Evolutionary conservation across 1,140 invertebrate genomes (phyloP).

Genomic region (Drosophila kohkoa): DNA sequence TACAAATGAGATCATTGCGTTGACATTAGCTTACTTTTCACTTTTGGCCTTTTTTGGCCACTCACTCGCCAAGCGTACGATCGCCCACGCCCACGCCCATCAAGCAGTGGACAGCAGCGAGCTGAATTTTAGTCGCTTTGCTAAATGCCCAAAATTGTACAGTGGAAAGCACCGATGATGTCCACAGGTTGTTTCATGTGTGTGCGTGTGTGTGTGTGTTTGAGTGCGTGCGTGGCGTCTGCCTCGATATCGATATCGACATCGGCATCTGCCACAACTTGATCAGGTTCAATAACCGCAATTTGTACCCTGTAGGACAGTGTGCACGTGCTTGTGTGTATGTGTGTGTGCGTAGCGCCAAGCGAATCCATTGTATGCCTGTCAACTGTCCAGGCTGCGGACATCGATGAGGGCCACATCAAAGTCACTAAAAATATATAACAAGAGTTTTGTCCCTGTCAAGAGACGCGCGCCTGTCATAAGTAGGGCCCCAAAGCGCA

Average conservation of each 20-base stretch:
- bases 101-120: neutral
- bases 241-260: slow-evolving; percentile 30
- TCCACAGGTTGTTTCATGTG: slow-evolving; percentile 52
- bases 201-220: neutral
- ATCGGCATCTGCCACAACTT: slow-evolving; percentile 28
- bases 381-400: slow-evolving; percentile 71
- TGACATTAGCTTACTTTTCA: slow-evolving; percentile 81
- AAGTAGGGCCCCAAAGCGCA: slow-evolving; percentile 58
- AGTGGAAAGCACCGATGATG: slow-evolving; percentile 47
- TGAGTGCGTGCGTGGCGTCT: slow-evolving; percentile 16
- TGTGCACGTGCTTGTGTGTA: neutral
- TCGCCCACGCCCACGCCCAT: slow-evolving; percentile 42
- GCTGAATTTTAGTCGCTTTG: slow-evolving; percentile 23
- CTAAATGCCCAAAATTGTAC: slow-evolving; percentile 76
- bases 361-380: slow-evolving; percentile 74
- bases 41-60: slow-evolving; percentile 70
- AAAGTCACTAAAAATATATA: slow-evolving; percentile 77
- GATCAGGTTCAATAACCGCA: slow-evolving; percentile 68
- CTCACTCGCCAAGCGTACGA: neutral
- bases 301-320: slow-evolving; percentile 64
- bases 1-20: slow-evolving; percentile 76
- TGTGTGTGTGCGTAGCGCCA: slow-evolving; percentile 61
- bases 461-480: slow-evolving; percentile 73
- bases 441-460: slow-evolving; percentile 60
- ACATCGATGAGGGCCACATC: slow-evolving; percentile 81